Percentiles rank a stretch among this genome's conserved stretches.
Conservation (phyloP, 2,113 vertebrate genomes). For the Triplophysa rosa region DNA sequence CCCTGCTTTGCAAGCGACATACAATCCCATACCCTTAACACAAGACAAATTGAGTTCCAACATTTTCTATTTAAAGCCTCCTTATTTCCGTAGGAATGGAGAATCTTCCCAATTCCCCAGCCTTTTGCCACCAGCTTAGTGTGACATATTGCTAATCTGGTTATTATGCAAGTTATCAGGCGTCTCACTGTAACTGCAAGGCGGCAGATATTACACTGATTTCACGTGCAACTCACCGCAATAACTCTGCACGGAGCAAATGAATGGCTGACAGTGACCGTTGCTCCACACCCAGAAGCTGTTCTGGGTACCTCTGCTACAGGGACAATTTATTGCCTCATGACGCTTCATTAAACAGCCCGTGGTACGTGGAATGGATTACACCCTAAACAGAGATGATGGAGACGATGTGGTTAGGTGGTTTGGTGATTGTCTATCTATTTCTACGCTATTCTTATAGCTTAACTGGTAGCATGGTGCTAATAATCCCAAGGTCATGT, state of each 20-base stretch:
- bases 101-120: conserved; percentile 72
- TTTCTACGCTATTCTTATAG: background rate
- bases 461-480: too few relatives aligned
- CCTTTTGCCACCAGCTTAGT: conserved; percentile 74
- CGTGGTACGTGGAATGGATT: conserved; percentile 60
- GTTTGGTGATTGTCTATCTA: background rate
- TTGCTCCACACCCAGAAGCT: conserved; percentile 68
- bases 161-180: conserved; percentile 79
- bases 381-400: conserved; percentile 58
- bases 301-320: conserved; percentile 69
- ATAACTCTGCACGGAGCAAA: conserved; percentile 71
- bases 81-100: conserved; percentile 72
- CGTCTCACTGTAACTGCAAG: conserved; percentile 66
- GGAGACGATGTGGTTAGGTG: background rate
- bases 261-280: conserved; percentile 64
- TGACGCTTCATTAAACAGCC: conserved; percentile 74
- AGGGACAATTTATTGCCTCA: conserved; percentile 70
- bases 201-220: conserved; percentile 67
- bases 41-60: conserved; percentile 73
- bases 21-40: conserved; percentile 62
- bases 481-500: too few relatives aligned
- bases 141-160: conserved; percentile 79
- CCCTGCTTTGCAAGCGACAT: conserved; percentile 27
- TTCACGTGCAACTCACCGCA: conserved; percentile 66
- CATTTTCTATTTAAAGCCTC: conserved; percentile 76